phyloP scores from a whole-genome alignment of 2,113 vertebrate species.

The Notothenia coriiceps region DNA sequence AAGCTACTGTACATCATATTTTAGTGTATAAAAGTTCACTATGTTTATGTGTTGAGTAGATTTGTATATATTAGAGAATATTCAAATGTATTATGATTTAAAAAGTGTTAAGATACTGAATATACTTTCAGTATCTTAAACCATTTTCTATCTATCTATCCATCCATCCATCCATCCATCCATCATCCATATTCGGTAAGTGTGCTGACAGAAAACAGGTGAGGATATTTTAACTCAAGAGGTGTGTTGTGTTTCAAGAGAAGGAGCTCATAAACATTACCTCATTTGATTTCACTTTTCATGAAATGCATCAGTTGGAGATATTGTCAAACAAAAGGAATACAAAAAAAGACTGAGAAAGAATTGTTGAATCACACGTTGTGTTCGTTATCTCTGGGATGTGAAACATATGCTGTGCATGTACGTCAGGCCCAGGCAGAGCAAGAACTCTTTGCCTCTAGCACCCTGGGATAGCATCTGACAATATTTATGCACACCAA shows the following conservation, averaged over 20 bases:
- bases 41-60: too few relatives aligned
- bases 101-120: too few relatives aligned
- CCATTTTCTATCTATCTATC: too few relatives aligned
- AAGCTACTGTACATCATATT: too few relatives aligned
- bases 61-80: too few relatives aligned
- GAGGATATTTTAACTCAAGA: background rate
- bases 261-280: background rate
- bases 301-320: slow-evolving; percentile 21
- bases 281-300: slow-evolving; percentile 17
- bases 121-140: too few relatives aligned
- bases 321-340: slow-evolving; percentile 33
- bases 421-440: slow-evolving; percentile 37
- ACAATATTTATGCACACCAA: slow-evolving; percentile 75
- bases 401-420: slow-evolving; percentile 42
- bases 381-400: slow-evolving; percentile 47
- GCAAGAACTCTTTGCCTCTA: slow-evolving; percentile 50
- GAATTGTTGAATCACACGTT: slow-evolving; percentile 38
- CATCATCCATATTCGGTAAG: too few relatives aligned
- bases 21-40: too few relatives aligned
- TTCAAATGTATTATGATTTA: too few relatives aligned
- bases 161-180: too few relatives aligned
- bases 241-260: background rate
- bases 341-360: slow-evolving; percentile 1
- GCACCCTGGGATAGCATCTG: slow-evolving; percentile 67
- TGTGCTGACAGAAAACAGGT: slow-evolving; percentile 29